Base-by-base conservation (phyloP, 2,888 invertebrate genomes). In the Tolmerus cingulatus region DNA sequence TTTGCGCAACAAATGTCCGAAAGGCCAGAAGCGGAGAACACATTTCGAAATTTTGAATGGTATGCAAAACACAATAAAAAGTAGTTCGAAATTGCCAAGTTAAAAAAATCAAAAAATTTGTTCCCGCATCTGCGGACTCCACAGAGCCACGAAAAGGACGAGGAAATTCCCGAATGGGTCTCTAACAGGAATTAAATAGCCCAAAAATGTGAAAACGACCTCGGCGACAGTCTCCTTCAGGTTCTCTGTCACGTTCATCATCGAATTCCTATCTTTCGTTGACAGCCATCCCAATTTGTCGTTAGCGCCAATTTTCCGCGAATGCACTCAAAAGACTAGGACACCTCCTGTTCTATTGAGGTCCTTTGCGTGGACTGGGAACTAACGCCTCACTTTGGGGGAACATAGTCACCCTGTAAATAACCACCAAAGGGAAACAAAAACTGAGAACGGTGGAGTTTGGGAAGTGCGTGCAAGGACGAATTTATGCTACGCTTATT, bases 41-140 rank as follows among this genome's bases (percentile, higher is more conserved):
- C 98, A 98, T 90, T 97, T 97, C 51, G 96, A 95, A 0, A 97
- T 98, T 0, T 98, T 98, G 92, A 98, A 98, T 0, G 98, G 98
- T 46, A 98, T 97, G 93, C 98, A 98, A 93, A 98, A 97, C 77
- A 97, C 94, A 14, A 98, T 97, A 92, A 98, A 98, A 37, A 97
- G 94, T 16, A 98, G 93, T 92, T 98, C 98, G 40, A 98, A 8
- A 97, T 94, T 0, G 98, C 98, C 88, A 98, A 93, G 91, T 97
- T 98, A 85, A 97, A 30, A 2, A 96, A 90, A 98, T 98, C 37
- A 98, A 94, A n/a, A 98, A 94, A 92, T 98, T 98, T 16, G 98
- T 98, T 0, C 97, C 97, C 97, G 94, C 98, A 98, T 98, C 90
- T 96, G 96, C 89, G 97, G 96, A 92, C 98, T 97, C 51, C 96